Evolutionary conservation across 2,888 invertebrate genomes (phyloP).

Genomic region (Acanthosepion lycidas): DNA sequence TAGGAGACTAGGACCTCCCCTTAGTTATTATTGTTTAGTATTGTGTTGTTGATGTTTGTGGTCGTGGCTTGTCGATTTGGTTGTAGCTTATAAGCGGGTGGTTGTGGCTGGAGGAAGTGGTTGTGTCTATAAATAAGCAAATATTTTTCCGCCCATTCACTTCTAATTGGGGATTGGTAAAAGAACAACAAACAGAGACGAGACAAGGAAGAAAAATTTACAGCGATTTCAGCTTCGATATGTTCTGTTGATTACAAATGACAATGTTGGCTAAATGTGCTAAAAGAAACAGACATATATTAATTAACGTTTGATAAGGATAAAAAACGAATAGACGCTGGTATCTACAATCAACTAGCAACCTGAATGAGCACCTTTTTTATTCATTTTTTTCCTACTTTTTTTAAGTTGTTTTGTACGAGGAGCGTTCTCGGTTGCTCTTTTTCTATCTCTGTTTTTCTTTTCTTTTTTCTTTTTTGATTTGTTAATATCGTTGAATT

Average conservation of each 20-base stretch:
- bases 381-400: neutral
- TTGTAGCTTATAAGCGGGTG: neutral
- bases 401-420: neutral
- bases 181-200: neutral
- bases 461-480: neutral
- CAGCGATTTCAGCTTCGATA: neutral
- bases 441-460: neutral
- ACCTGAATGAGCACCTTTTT: neutral
- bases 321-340: neutral
- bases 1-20: neutral
- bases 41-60: slow-evolving; percentile 15
- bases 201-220: neutral
- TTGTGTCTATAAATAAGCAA: neutral
- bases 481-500: neutral
- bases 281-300: neutral
- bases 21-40: neutral
- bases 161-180: neutral
- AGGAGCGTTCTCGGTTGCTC: neutral
- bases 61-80: neutral
- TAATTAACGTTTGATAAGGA: no score
- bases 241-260: neutral
- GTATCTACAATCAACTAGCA: neutral
- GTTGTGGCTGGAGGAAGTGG: neutral
- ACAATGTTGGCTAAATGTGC: neutral
- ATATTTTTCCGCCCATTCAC: slow-evolving; percentile 12